phyloP scores from a whole-genome alignment of 2,113 vertebrate genomes.

The Azemiops feae region DNA sequence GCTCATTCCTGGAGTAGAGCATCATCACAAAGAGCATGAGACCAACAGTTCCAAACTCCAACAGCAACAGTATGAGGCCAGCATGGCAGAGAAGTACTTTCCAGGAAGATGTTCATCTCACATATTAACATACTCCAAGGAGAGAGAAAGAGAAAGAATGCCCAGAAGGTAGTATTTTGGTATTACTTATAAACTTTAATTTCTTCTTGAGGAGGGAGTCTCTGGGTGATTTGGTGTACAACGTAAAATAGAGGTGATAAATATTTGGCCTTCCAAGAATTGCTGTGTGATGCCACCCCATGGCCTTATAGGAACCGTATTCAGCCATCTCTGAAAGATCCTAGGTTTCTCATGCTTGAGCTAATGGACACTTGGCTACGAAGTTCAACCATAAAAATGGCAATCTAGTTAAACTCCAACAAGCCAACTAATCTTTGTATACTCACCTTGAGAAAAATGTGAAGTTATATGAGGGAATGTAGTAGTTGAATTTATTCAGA shows the following conservation, averaged over 20 bases:
- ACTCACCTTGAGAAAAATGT: neutral
- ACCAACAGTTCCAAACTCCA: too few species aligned
- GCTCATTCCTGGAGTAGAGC: too few species aligned
- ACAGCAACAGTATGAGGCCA: too few species aligned
- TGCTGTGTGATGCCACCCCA: neutral
- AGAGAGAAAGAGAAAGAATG: neutral
- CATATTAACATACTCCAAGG: neutral
- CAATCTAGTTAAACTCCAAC: neutral
- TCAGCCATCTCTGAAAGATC: neutral
- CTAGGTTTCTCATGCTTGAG: neutral
- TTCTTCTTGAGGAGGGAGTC: neutral
- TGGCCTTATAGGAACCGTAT: neutral
- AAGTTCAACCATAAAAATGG: neutral
- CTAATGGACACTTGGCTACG: neutral
- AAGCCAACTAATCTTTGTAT: neutral
- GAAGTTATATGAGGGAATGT: neutral
- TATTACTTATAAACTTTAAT: neutral
- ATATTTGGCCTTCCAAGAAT: neutral
- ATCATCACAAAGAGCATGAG: too few species aligned
- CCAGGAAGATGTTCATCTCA: neutral
- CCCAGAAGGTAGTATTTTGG: neutral
- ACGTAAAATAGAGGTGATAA: neutral
- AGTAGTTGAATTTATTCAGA: neutral
- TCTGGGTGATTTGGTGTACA: neutral
- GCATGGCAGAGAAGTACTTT: too few species aligned